A percentile compares a stretch with the other conserved stretches of the same genome.
Conservation (phyloP, 2,888 invertebrate genomes). For the Drosophila borborema region DNA sequence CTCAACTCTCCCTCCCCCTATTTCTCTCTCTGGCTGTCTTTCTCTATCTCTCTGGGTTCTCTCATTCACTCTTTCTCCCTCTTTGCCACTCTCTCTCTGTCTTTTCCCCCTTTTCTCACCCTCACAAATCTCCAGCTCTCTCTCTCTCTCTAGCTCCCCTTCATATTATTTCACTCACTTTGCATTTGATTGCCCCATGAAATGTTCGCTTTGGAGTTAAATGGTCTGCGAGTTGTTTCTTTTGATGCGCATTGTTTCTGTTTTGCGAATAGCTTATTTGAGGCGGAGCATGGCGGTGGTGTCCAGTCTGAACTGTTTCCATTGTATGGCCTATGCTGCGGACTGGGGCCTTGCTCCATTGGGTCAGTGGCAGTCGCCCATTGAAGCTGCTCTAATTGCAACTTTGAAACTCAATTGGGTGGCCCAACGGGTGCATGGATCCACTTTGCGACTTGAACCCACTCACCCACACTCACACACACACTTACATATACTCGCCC, state of each 20-base stretch:
- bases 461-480: constrained; percentile 12
- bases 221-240: constrained; percentile 75
- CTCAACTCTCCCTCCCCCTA: too few relatives aligned
- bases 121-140: neutral
- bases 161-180: constrained; percentile 16
- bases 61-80: neutral
- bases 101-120: neutral
- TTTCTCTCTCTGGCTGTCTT: too few relatives aligned
- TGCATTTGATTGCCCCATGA: constrained; percentile 31
- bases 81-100: too few relatives aligned
- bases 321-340: constrained; percentile 47
- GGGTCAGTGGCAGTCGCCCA: constrained; percentile 53
- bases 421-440: constrained; percentile 32
- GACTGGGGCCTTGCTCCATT: constrained; percentile 31
- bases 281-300: neutral
- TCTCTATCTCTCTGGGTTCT: neutral
- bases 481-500: constrained; percentile 23
- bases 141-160: neutral
- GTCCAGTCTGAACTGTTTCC: constrained; percentile 67
- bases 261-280: constrained; percentile 11
- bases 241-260: constrained; percentile 69
- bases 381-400: constrained; percentile 76
- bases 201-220: constrained; percentile 52
- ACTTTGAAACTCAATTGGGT: constrained; percentile 78
- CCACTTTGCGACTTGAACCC: constrained; percentile 33